phyloP scores from a whole-genome alignment of 2,797 vertebrate genomes.

The Dallia pectoralis region DNA sequence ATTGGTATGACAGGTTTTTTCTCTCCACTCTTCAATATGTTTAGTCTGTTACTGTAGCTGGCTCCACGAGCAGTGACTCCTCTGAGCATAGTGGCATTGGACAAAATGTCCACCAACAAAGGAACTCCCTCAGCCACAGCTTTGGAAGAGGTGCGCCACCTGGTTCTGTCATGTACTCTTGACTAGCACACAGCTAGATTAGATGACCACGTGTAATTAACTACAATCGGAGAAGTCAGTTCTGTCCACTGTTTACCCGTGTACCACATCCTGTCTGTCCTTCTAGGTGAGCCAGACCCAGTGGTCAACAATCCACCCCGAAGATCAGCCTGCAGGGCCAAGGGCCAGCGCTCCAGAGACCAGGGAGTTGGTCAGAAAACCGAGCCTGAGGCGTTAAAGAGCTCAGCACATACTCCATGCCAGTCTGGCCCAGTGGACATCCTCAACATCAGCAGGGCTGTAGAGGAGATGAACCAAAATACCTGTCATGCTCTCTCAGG shows the following conservation, averaged over 20 bases:
- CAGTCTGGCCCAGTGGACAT: constrained; percentile 56
- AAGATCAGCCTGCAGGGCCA: constrained; percentile 33
- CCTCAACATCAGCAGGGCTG: constrained; percentile 29
- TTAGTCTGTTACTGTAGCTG: constrained; percentile 53
- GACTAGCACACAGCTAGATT: neutral
- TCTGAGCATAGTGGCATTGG: constrained; percentile 63
- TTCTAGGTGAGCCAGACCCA: neutral
- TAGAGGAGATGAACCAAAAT: constrained; percentile 34
- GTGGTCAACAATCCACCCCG: constrained; percentile 41
- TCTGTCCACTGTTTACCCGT: neutral
- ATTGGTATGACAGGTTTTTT: too few species aligned
- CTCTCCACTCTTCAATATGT: neutral
- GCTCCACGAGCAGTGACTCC: constrained; percentile 71
- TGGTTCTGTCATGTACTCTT: neutral
- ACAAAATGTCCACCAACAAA: constrained; percentile 64
- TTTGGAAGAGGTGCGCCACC: neutral
- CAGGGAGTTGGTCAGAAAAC: constrained; percentile 40
- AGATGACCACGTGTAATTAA: neutral
- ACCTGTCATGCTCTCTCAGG: constrained; percentile 76
- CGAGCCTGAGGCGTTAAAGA: constrained; percentile 50
- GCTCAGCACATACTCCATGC: constrained; percentile 61
- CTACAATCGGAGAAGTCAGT: neutral
- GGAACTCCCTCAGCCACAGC: constrained; percentile 70
- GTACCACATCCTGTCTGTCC: too few species aligned
- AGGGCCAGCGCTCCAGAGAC: constrained; percentile 36